Evolutionary conservation across 2,888 invertebrate genomes (phyloP).

Genomic region (Pammene fasciana): DNA sequence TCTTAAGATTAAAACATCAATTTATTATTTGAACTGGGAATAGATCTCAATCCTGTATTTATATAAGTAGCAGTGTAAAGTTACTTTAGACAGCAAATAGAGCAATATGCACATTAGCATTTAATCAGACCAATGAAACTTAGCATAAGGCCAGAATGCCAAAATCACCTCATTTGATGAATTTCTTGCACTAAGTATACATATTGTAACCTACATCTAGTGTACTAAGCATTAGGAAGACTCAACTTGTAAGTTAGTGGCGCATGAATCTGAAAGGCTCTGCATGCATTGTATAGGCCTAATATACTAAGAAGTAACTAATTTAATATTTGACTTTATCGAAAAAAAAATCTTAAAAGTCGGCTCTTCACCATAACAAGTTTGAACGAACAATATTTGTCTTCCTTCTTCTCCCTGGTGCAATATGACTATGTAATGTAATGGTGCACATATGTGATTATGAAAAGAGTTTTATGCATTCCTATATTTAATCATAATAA

Average conservation of each 20-base stretch:
- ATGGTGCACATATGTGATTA: conserved; percentile 9
- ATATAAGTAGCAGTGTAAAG: neutral
- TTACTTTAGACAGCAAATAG: neutral
- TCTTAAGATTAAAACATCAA: neutral
- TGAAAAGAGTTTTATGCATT: neutral
- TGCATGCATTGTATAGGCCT: no score
- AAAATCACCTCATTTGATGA: neutral
- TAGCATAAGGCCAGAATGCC: neutral
- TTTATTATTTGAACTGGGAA: conserved; percentile 16
- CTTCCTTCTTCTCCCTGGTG: neutral
- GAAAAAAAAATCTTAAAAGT: no score
- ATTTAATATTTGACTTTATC: no score
- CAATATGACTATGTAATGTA: neutral
- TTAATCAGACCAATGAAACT: neutral
- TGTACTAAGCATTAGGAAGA: neutral
- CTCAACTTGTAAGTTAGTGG: no score
- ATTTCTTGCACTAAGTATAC: conserved; percentile 1
- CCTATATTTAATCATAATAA: conserved; percentile 1
- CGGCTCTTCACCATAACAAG: no score
- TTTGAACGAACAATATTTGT: neutral
- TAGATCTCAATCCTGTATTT: conserved; percentile 30
- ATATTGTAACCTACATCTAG: neutral
- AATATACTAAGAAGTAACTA: no score
- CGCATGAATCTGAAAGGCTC: no score
- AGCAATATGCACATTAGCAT: neutral